phyloP scores from a whole-genome alignment of 92 coral and sea anemone genomes.

The Bergia puertoricense region DNA sequence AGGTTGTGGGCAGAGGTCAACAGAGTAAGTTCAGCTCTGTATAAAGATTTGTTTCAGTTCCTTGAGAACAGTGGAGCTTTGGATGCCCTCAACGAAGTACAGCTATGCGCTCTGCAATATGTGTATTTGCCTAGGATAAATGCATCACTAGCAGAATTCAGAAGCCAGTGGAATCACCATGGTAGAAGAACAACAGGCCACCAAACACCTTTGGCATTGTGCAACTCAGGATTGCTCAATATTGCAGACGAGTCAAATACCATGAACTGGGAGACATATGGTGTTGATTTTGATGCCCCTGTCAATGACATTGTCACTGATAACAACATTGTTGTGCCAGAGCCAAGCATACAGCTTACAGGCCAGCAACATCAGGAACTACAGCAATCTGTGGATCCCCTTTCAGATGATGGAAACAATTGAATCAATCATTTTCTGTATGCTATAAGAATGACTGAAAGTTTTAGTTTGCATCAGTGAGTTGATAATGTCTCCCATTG shows the following conservation, averaged over 20 bases:
- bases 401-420: constrained; percentile 68
- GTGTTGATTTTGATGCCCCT: constrained; percentile 61
- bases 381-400: constrained; percentile 43
- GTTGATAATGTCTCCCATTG: background rate
- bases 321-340: constrained; percentile 66
- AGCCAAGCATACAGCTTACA: constrained; percentile 51
- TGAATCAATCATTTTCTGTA: constrained; percentile 54
- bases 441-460: constrained; percentile 44
- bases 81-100: constrained; percentile 46
- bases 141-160: constrained; percentile 58
- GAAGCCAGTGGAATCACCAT: constrained; percentile 70
- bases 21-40: constrained; percentile 34
- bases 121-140: constrained; percentile 42
- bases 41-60: constrained; percentile 42
- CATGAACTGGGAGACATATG: constrained; percentile 56
- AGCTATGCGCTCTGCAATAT: constrained; percentile 45
- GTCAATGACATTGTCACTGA: constrained; percentile 47
- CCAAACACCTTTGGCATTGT: constrained; percentile 55
- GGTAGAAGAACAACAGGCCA: constrained; percentile 53
- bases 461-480: constrained; percentile 19
- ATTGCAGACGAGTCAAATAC: constrained; percentile 42
- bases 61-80: constrained; percentile 37
- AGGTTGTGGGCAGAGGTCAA: constrained; percentile 48
- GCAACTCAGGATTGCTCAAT: constrained; percentile 54
- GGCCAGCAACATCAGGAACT: constrained; percentile 57